Evolutionary conservation across 2,888 invertebrate genomes (phyloP).

Genomic region (Lysandra bellargus): DNA sequence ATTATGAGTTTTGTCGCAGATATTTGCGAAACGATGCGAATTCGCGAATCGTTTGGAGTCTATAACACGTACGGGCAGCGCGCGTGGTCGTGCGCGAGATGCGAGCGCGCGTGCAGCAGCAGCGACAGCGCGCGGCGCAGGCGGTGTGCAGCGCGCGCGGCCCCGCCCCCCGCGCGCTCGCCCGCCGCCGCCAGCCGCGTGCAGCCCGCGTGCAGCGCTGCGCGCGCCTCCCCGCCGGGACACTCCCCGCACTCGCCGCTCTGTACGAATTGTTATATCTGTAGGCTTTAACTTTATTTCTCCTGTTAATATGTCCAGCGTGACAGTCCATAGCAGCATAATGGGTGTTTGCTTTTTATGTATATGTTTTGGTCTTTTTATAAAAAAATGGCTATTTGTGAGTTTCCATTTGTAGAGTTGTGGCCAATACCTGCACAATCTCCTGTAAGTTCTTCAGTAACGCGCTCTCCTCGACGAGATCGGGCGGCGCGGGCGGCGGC

Average conservation of each 20-base stretch:
- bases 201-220: constrained; percentile 62
- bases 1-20: too few species aligned
- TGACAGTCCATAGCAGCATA: too few species aligned
- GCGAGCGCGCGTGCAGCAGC: constrained; percentile 66
- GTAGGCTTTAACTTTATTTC: too few species aligned
- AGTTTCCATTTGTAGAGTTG: too few species aligned
- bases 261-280: too few species aligned
- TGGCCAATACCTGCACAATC: constrained; percentile 82
- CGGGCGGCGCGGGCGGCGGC: constrained; percentile 77
- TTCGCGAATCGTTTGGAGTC: too few species aligned
- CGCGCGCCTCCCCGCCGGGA: constrained; percentile 47
- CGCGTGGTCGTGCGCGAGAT: constrained; percentile 69
- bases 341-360: too few species aligned
- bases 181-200: constrained; percentile 60
- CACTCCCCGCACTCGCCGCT: constrained; percentile 37
- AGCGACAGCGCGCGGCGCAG: constrained; percentile 67
- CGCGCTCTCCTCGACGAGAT: constrained; percentile 77
- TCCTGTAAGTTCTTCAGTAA: constrained; percentile 90
- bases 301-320: too few species aligned
- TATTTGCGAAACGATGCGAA: too few species aligned
- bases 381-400: too few species aligned
- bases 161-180: constrained; percentile 66
- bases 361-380: too few species aligned
- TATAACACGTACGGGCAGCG: constrained; percentile 60
- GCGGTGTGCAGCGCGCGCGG: constrained; percentile 68